Evolutionary conservation across 2,888 invertebrate species (phyloP), one percentile per base, ranked within the genome.

Genomic region (Caradrina clavipalpis): DNA sequence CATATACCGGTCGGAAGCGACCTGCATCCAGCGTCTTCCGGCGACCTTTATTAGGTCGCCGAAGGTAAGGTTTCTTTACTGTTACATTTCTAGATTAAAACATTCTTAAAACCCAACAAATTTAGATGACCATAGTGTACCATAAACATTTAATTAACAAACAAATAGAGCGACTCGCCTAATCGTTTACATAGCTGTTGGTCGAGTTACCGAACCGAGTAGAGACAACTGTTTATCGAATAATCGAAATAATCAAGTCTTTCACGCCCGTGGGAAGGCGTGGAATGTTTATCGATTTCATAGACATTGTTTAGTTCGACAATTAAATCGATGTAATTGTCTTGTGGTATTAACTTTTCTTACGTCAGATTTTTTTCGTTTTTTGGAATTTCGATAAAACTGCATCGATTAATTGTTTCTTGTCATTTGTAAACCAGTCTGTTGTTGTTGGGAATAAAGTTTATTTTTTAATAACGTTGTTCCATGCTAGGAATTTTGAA

Each of bases 231-330:
- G 78, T 76, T 76, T 72, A 73, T 75, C 64, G 67, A 65, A 65
- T 58, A 80, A 55, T 64, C 49, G 10, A 61, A 26, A 76, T 80
- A 87, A 87, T 87, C 86, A 84, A 83, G 83, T 86, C 78, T 76
- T 81, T 79, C 81, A 81, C 83, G 84, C 84, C 80, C 87, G 88
- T 89, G 89, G 84, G 89, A 89, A 88, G 76, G 67, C 78, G 76
- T 69, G 62, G 57, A 51, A 63, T 76, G 53, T 82, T 85, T 83
- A 86, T 53, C 76, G 42, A 80, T 82, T 80, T 82, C 76, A 72
- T 81, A 84, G 75, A 78, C 59, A 79, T 79, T 81, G 79, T 81
- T 78, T 55, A 54, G 49, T 78, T 68, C 75, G 67, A 76, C 79
- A 83, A 82, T 84, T 78, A 84, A 59, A 53, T 53, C 56, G 70